These are phyloP conservation scores for Asteroscopus sphinx DNA, from an alignment of 2,888 invertebrate genomes.

Conservation along the genomic window DNA sequence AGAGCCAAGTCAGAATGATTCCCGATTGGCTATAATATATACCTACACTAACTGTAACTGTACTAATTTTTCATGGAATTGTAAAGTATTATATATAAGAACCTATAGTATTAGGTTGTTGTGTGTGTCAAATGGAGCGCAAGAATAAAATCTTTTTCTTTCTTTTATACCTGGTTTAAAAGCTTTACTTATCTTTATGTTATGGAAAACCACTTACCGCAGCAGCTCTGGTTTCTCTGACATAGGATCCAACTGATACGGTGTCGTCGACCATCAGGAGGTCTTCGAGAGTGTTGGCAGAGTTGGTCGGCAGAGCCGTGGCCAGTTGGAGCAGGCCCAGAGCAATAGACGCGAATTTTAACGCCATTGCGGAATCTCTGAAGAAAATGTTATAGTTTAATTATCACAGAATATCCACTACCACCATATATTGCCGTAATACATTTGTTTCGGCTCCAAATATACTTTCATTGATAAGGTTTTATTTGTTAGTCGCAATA, in stretches of 20 bases:
- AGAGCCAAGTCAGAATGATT: too few relatives aligned
- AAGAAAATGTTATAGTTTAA: slow-evolving; percentile 1
- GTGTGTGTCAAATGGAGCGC: too few relatives aligned
- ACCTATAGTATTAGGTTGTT: too few relatives aligned
- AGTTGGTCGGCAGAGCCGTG: slow-evolving; percentile 67
- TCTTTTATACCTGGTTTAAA: too few relatives aligned
- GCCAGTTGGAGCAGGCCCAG: slow-evolving; percentile 72
- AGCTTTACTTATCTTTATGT: too few relatives aligned
- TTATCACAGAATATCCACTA: neutral
- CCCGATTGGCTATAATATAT: too few relatives aligned
- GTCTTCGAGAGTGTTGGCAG: slow-evolving; percentile 74
- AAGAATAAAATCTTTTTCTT: too few relatives aligned
- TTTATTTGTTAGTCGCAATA: neutral
- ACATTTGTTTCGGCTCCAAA: neutral
- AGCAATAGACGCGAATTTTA: slow-evolving; percentile 67
- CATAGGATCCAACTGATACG: slow-evolving; percentile 88
- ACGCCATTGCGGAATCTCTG: slow-evolving; percentile 59
- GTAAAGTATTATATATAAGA: too few relatives aligned
- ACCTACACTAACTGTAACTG: too few relatives aligned
- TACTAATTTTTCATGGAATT: too few relatives aligned
- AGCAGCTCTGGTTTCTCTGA: slow-evolving; percentile 89
- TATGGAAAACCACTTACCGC: slow-evolving; percentile 72
- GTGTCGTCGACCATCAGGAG: slow-evolving; percentile 86
- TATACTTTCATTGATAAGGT: neutral
- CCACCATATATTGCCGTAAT: neutral